These are phyloP conservation scores for Tautogolabrus adspersus DNA, from an alignment of 2,113 vertebrate species.

Conservation along the genomic window DNA sequence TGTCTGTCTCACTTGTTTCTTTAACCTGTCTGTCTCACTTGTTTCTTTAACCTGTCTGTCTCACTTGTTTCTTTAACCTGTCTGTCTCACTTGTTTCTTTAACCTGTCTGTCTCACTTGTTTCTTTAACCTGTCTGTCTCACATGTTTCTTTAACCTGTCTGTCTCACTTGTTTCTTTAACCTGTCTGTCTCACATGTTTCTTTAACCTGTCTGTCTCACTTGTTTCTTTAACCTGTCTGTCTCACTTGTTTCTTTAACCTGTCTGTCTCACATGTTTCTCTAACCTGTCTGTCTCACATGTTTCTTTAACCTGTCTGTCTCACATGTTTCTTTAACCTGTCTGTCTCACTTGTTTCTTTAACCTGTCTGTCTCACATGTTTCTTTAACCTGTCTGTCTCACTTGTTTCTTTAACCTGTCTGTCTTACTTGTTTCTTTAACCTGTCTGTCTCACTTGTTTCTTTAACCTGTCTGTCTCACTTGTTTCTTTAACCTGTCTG, in stretches of 20 bases:
- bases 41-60: not conserved
- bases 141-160: no score
- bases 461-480: no score
- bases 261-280: slow-evolving; percentile 75
- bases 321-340: slow-evolving; percentile 73
- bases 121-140: not conserved
- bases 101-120: no score
- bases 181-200: no score
- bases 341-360: slow-evolving; percentile 9
- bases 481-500: no score
- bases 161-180: no score
- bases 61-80: not conserved
- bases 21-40: not conserved
- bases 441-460: no score
- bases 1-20: not conserved
- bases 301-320: slow-evolving; percentile 54
- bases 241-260: not conserved
- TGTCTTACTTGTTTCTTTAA: no score
- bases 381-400: not conserved
- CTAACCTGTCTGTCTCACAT: slow-evolving; percentile 62
- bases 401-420: no score
- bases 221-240: slow-evolving; percentile 2
- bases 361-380: slow-evolving; percentile 74
- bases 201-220: no score
- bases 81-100: not conserved